Evolutionary conservation across 2,113 vertebrate genomes (phyloP).

Genomic region (Calyptommatus sinebrachiatus): DNA sequence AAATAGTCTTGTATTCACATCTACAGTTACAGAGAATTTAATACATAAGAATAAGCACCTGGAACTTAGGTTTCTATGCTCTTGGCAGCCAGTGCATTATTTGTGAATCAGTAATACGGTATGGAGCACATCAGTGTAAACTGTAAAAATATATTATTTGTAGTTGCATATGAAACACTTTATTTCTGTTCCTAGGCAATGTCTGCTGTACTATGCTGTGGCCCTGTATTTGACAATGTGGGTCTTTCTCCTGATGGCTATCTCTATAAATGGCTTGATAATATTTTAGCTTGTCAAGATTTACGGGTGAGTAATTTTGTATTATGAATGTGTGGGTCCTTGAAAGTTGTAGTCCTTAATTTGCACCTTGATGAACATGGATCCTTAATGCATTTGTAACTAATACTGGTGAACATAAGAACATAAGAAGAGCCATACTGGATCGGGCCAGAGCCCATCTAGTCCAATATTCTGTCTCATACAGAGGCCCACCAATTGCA

Average conservation of each 20-base stretch:
- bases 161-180: neutral
- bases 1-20: too few relatives aligned
- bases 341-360: neutral
- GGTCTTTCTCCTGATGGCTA: conserved; percentile 96
- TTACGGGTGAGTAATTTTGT: conserved; percentile 79
- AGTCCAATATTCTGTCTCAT: too few relatives aligned
- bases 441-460: too few relatives aligned
- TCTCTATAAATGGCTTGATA: conserved; percentile 99
- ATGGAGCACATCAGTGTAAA: neutral
- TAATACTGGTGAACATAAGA: neutral
- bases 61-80: too few relatives aligned
- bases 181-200: conserved; percentile 79
- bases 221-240: conserved; percentile 96
- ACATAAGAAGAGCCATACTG: too few relatives aligned
- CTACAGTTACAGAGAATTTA: too few relatives aligned
- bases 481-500: too few relatives aligned
- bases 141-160: fast-evolving
- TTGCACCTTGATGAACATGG: neutral
- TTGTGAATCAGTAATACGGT: too few relatives aligned
- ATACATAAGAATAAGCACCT: too few relatives aligned
- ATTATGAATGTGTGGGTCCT: neutral
- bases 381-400: neutral
- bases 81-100: too few relatives aligned
- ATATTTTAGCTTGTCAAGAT: conserved; percentile 96
- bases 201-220: conserved; percentile 96